Conservation (phyloP, 2,797 vertebrate genomes). For the Hippocampus kuda region DNA sequence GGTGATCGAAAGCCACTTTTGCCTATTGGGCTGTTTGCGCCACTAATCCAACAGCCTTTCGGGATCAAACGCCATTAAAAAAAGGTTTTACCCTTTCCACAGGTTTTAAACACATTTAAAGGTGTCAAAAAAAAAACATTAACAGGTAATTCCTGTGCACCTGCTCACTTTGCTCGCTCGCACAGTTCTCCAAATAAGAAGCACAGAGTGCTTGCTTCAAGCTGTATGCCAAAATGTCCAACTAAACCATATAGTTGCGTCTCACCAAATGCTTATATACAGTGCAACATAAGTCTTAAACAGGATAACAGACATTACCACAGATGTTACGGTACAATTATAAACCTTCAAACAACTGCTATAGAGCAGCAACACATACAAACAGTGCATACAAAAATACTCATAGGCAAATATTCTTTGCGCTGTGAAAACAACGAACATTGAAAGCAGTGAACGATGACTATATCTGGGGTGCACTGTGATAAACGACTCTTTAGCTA, state of each 20-base stretch:
- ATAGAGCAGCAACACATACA: neutral
- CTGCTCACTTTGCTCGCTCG: neutral
- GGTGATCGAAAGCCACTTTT: neutral
- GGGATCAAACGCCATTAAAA: neutral
- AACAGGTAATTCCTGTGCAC: neutral
- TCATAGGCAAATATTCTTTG: too few species aligned
- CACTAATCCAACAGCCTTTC: neutral
- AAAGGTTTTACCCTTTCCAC: neutral
- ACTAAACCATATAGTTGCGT: too few species aligned
- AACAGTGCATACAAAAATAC: neutral
- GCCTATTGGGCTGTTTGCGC: neutral
- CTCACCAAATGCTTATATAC: too few species aligned
- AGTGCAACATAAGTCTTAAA: too few species aligned
- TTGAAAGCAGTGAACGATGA: neutral
- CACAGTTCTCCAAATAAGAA: too few species aligned
- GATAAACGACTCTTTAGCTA: neutral
- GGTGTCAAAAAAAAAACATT: neutral
- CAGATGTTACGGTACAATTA: neutral
- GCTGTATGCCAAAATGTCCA: too few species aligned
- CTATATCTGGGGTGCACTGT: too few species aligned
- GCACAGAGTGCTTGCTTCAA: too few species aligned
- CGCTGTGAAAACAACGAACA: neutral
- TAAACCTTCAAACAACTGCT: constrained; percentile 6
- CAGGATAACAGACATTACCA: too few species aligned
- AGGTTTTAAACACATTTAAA: neutral